Evolutionary conservation across 2,888 invertebrate species (phyloP).

Genomic region (Tanytarsus gracilentus): DNA sequence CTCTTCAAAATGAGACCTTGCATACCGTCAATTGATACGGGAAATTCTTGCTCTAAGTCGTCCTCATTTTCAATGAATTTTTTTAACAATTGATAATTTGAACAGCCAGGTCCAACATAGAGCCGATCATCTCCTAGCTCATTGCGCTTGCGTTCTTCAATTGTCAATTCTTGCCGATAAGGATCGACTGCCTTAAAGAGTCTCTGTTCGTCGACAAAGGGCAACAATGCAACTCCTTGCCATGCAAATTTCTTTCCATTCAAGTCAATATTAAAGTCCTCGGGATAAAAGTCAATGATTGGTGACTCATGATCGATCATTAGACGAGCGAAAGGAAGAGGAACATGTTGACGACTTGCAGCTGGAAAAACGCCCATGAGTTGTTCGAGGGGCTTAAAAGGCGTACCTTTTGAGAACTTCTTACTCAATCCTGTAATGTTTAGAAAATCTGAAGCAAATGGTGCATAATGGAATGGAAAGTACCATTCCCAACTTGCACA

Average conservation of each 20-base stretch:
- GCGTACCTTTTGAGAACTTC: conserved; percentile 82
- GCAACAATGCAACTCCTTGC: conserved; percentile 97
- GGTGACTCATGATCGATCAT: conserved; percentile 88
- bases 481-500: conserved; percentile 99
- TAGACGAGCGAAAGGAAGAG: conserved; percentile 81
- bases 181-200: conserved; percentile 74
- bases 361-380: conserved; percentile 99
- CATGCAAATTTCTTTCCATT: conserved; percentile 99
- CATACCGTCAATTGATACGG: conserved; percentile 68
- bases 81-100: conserved; percentile 58
- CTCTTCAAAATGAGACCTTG: conserved; percentile 69
- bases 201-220: conserved; percentile 92
- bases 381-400: conserved; percentile 96
- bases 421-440: conserved; percentile 79
- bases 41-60: conserved; percentile 49
- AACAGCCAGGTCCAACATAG: conserved; percentile 68
- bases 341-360: conserved; percentile 89
- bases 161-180: conserved; percentile 69
- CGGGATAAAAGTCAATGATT: conserved; percentile 98
- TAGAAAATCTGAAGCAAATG: conserved; percentile 97
- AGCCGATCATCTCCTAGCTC: conserved; percentile 80
- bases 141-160: conserved; percentile 82
- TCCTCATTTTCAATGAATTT: conserved; percentile 55
- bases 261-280: conserved; percentile 92
- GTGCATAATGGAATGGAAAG: conserved; percentile 99